phyloP scores from a whole-genome alignment of 2,113 vertebrate genomes.

The Bufo bufo region DNA sequence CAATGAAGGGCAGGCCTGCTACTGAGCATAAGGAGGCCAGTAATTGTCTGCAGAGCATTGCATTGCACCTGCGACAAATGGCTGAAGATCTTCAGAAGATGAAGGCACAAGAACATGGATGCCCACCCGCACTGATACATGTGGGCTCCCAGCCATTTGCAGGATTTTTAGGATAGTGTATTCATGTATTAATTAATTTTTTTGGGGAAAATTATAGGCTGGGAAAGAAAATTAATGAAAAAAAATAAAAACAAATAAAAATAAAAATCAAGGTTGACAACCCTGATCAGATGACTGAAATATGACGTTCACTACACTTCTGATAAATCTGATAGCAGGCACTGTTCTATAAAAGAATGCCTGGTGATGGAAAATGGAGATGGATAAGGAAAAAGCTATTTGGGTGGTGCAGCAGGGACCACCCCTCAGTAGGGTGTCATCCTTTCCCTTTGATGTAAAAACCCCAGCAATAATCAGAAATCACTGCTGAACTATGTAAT shows the following conservation, averaged over 20 bases:
- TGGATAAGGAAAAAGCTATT: conserved; percentile 2
- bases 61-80: conserved; percentile 59
- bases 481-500: background rate
- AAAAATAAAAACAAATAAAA: too few relatives aligned
- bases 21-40: conserved; percentile 43
- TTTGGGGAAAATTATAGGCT: too few relatives aligned
- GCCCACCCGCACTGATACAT: background rate
- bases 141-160: background rate
- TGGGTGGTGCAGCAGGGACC: conserved; percentile 45
- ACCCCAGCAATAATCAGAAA: background rate
- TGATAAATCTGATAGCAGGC: background rate
- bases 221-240: too few relatives aligned
- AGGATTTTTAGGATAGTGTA: background rate
- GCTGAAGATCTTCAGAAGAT: conserved; percentile 10
- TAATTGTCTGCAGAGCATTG: conserved; percentile 48
- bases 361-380: background rate
- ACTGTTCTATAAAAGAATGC: background rate
- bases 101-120: background rate
- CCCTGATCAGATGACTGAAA: too few relatives aligned
- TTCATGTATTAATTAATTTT: too few relatives aligned
- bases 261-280: too few relatives aligned
- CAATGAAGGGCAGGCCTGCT: conserved; percentile 33
- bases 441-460: conserved; percentile 6
- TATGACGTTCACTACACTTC: too few relatives aligned
- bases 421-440: conserved; percentile 23